Evolutionary conservation across 2,797 vertebrate genomes (phyloP).

Genomic region (Enteromius unitaeniatus): DNA sequence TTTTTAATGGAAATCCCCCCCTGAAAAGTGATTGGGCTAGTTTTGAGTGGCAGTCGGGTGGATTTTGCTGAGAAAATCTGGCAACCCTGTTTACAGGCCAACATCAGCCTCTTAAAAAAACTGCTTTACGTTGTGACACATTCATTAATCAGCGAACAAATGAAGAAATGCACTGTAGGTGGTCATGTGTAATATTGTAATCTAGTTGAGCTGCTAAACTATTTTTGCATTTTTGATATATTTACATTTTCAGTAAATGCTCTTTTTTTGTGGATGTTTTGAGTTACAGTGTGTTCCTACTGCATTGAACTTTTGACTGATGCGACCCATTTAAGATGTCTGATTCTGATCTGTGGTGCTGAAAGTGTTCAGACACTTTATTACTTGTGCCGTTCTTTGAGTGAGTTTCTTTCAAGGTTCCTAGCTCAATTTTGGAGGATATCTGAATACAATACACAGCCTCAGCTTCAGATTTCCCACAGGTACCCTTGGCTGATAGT

Average conservation of each 20-base stretch:
- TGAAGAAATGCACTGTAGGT: background rate
- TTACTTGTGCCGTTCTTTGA: background rate
- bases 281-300: background rate
- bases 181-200: background rate
- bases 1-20: too few species aligned
- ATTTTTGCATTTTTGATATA: too few species aligned
- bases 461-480: conserved; percentile 34
- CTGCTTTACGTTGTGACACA: background rate
- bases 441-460: conserved; percentile 4
- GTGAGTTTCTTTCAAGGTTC: conserved; percentile 19
- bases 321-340: background rate
- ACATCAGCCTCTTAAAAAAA: background rate
- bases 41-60: too few species aligned
- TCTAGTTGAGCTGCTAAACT: background rate
- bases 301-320: background rate
- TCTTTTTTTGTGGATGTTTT: background rate
- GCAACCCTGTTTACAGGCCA: background rate
- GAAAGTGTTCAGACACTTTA: conserved; percentile 2
- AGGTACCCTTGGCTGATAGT: conserved; percentile 5
- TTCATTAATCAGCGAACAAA: background rate
- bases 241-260: background rate
- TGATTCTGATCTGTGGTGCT: background rate
- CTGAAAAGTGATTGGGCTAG: too few species aligned
- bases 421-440: conserved; percentile 6
- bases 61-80: too few species aligned